Evolutionary conservation across 2,113 vertebrate genomes (phyloP).

Genomic region (Petaurus breviceps): DNA sequence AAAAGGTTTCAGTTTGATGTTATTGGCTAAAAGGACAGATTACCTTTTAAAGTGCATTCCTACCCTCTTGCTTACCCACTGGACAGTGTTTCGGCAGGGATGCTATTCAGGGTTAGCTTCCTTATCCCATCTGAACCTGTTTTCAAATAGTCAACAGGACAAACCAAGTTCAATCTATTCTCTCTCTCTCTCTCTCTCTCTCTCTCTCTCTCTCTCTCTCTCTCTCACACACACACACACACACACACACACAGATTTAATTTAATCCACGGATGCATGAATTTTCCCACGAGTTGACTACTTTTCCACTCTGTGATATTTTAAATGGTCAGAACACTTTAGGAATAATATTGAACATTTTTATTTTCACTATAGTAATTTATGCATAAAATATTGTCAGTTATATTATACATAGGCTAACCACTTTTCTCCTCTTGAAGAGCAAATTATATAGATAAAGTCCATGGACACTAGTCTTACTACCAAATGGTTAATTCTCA

Average conservation of each 20-base stretch:
- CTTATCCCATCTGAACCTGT: conserved; percentile 78
- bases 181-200: too few species aligned
- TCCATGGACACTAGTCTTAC: not conserved
- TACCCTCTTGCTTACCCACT: conserved; percentile 78
- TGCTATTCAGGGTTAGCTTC: conserved; percentile 62
- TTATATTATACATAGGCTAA: not conserved
- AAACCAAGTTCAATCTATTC: conserved; percentile 70
- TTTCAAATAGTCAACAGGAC: conserved; percentile 72
- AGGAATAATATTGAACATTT: conserved; percentile 53
- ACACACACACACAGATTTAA: conserved; percentile 62
- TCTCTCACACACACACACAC: conserved; percentile 56
- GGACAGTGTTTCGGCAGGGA: conserved; percentile 67
- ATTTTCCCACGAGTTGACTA: conserved; percentile 61
- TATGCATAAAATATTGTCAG: conserved; percentile 6
- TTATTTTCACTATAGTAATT: conserved; percentile 40
- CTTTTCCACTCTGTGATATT: conserved; percentile 61
- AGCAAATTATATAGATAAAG: not conserved
- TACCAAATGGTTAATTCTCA: not conserved
- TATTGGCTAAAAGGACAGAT: conserved; percentile 85
- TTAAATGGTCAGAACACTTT: conserved; percentile 63
- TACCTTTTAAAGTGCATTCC: conserved; percentile 82
- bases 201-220: too few species aligned
- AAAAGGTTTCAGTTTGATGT: conserved; percentile 87
- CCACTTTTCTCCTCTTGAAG: not conserved
- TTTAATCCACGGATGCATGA: conserved; percentile 71